Base-by-base conservation (phyloP, 2,113 vertebrate genomes). In the Triplophysa dalaica region DNA sequence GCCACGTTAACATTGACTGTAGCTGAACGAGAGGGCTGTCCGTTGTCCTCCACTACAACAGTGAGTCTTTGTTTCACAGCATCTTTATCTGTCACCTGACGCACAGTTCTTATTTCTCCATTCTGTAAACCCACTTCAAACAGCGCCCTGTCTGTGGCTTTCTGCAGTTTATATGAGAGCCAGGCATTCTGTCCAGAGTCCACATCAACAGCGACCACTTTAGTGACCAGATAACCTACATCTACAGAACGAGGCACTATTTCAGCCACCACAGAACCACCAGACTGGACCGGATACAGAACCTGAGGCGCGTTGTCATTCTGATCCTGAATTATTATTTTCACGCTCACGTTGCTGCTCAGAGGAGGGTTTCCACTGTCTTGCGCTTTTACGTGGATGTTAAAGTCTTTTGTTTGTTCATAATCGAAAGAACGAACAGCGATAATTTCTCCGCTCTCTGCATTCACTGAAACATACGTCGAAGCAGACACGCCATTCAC, bases 291-390 rank as follows among this genome's bases (percentile, higher is more conserved):
- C 69, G 91, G 92, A 19, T 90, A 92, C 70, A 92, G 87, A 17
- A 93, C 82, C 77, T 94, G 91, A 3, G 94, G 94, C 0, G 66
- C 69, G 2, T 94, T 94, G 84, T 94, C 93, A 0, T 94, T 95
- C 77, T 93, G 89, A 52, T 95, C 94, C 45, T 88, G 87, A 0
- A 95, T 84, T 0, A 90, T 66, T 12, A 94, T 82, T 29, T 81
- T 91, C 2, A 94, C 90, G 1, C 87, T 91, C 19, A 87, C 85
- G 1, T 93, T 92, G 45, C 89, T 92, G 65, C 91, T 86, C 64
- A 94, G 87, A 21, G 92, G 90, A 85, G 91, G 92, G 17, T 87
- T 90, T 0, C 93, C 92, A 83, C 89, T 91, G 78, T 93, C 93
- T 38, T 91, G 91, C 0, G 90, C 91, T 89, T 86, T 89, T n/a